Evolutionary conservation across 2,888 invertebrate species (phyloP), one percentile per base, ranked within the genome.

Genomic region (Adelognathus sp.): DNA sequence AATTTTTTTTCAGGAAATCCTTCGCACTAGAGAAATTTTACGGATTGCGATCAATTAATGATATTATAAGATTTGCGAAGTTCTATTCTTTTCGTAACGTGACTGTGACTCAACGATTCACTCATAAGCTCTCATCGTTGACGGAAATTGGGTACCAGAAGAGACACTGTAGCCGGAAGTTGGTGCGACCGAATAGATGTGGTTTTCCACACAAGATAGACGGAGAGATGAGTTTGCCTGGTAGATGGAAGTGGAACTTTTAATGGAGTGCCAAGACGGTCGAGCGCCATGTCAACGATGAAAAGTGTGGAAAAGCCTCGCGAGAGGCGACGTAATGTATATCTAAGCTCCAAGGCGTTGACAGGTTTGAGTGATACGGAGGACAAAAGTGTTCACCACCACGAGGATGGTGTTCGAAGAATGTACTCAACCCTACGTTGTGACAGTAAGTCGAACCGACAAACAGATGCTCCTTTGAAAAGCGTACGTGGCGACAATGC

Each of bases 381-480:
- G 39, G 39, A 67, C 52, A 52, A 54, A 52, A 67, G 67, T 54
- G 50, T 24, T 14, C 36, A 31, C 50, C 52, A 50, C 33, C 14
- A 9, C 46, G 11, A 18, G 14, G 33, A 64, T 50, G 50, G 41
- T 31, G 21, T 9, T 24, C 14, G 18, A 33, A 64, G 41, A 64
- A 84, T 85, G 85, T 83, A 85, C 83, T 83, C 83, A 82, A 83
- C 63, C 56, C 14, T 11, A 7, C 29, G 39, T 39, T n/a, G 39
- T 2, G 11, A n/a, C 9, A 2, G 2, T 9, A 9, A 9, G 9
- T 2, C 39, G 31, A 56, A 64, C 75, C 72, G 72, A 36, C n/a
- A 9, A 36, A 7, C 0, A 9, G 9, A 36, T 36, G n/a, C n/a
- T n/a, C n/a, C n/a, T n/a, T n/a, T n/a, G n/a, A n/a, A n/a, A n/a